Evolutionary conservation across 2,113 vertebrate species (phyloP).

Genomic region (Phycodurus eques): DNA sequence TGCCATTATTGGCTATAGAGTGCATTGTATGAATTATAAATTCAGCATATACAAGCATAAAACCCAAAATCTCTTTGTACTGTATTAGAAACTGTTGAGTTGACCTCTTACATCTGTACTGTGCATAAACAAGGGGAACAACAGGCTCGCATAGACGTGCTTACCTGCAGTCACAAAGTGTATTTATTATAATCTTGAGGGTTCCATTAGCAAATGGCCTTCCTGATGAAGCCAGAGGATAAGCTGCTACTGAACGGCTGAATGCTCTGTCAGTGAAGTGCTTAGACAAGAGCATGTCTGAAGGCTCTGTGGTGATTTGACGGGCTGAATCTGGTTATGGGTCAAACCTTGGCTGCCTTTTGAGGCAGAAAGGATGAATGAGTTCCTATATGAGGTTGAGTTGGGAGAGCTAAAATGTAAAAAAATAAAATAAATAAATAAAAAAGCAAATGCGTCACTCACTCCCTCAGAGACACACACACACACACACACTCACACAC

Average conservation of each 20-base stretch:
- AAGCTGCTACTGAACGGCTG: slow-evolving; percentile 25
- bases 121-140: slow-evolving; percentile 1
- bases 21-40: neutral
- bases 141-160: neutral
- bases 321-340: slow-evolving; percentile 44
- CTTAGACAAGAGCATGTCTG: slow-evolving; percentile 41
- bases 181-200: slow-evolving; percentile 25
- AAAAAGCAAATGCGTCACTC: no score
- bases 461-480: no score
- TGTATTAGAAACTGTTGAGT: slow-evolving; percentile 8
- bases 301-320: slow-evolving; percentile 48
- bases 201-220: slow-evolving; percentile 32
- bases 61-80: neutral
- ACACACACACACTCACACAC: no score
- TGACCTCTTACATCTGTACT: slow-evolving; percentile 23
- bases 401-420: slow-evolving; percentile 45
- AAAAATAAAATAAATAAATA: neutral
- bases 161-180: slow-evolving; percentile 7
- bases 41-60: neutral
- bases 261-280: slow-evolving; percentile 21
- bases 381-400: slow-evolving; percentile 49
- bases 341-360: slow-evolving; percentile 39
- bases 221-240: slow-evolving; percentile 26
- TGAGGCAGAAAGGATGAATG: slow-evolving; percentile 49
- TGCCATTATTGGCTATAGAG: neutral